Evolutionary conservation across 2,888 invertebrate genomes (phyloP), one percentile per base, ranked within the genome.

Genomic region (Drosophila anomelani): DNA sequence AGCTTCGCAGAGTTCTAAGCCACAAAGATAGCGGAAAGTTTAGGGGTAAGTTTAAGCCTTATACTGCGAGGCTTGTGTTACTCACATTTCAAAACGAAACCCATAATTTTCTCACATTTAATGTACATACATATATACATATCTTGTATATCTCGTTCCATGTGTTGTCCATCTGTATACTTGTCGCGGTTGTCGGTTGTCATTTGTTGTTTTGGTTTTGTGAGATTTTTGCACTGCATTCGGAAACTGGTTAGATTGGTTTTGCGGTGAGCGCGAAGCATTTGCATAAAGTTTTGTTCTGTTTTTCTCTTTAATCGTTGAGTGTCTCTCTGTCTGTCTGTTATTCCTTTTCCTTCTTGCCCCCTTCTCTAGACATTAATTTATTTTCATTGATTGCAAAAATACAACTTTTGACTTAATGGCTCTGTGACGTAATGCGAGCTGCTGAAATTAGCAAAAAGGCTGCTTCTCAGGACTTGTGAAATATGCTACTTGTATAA

Each of bases 221-320:
- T 38, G n/a, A 36, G 46, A 62, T 78, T 80, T 74, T 85, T 82
- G 78, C 54, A 59, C 75, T 78, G 87, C 85, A 88, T 69, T 74
- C 53, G 76, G 26, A 87, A 83, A 87, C 85, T 85, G 82, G 86
- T 85, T 54, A 55, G 73, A 80, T 68, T n/a, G 60, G 76, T 75
- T 68, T 64, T 55, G 34, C 32, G 66, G 44, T 41, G 39, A 36
- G 39, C 58, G 4, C 47, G 1, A 23, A 58, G 46, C 54, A 85
- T 85, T 85, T 85, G 88, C 85, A 85, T 85, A 87, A 72, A 80
- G 77, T 89, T 85, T 87, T 87, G 88, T 85, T 85, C 82, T 78
- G 51, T 69, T 86, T 53, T 67, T 81, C 54, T 85, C 75, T 82
- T 88, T 76, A 75, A 80, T 76, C 82, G 80, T 29, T 59, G 53